A percentile compares a stretch with the other conserved stretches of the same genome.
These are phyloP conservation scores for Torymus tubicola DNA, from an alignment of 2,888 invertebrate genomes.

Conservation along the genomic window DNA sequence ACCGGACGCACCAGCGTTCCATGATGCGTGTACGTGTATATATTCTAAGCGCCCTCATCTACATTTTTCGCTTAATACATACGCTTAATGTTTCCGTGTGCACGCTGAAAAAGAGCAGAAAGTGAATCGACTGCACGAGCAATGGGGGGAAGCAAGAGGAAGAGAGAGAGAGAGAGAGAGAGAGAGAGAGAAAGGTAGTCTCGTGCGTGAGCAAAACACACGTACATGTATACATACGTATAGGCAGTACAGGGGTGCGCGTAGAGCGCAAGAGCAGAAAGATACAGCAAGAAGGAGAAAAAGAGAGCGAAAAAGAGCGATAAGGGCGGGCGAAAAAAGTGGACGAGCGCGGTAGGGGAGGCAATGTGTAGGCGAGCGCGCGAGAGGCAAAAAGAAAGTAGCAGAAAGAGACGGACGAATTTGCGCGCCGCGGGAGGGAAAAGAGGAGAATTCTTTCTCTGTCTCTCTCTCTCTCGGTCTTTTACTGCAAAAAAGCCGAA, in stretches of 20 bases:
- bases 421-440: background rate
- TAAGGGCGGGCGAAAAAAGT: conserved; percentile 15
- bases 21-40: background rate
- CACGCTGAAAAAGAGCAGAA: conserved; percentile 22
- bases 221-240: too few species aligned
- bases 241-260: too few species aligned
- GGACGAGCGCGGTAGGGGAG: background rate
- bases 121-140: conserved; percentile 2
- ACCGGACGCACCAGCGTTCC: background rate
- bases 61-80: conserved; percentile 70
- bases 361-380: conserved; percentile 2
- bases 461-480: too few species aligned
- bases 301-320: background rate
- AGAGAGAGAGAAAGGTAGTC: background rate
- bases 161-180: too few species aligned
- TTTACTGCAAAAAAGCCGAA: conserved; percentile 48
- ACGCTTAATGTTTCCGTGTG: conserved; percentile 39
- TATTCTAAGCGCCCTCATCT: conserved; percentile 61
- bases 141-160: too few species aligned
- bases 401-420: conserved; percentile 21
- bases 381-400: background rate
- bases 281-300: conserved; percentile 27
- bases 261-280: conserved; percentile 13
- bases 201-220: conserved; percentile 11
- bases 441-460: background rate